phyloP scores from a whole-genome alignment of 1,140 invertebrate genomes.

The Telenomus remus region DNA sequence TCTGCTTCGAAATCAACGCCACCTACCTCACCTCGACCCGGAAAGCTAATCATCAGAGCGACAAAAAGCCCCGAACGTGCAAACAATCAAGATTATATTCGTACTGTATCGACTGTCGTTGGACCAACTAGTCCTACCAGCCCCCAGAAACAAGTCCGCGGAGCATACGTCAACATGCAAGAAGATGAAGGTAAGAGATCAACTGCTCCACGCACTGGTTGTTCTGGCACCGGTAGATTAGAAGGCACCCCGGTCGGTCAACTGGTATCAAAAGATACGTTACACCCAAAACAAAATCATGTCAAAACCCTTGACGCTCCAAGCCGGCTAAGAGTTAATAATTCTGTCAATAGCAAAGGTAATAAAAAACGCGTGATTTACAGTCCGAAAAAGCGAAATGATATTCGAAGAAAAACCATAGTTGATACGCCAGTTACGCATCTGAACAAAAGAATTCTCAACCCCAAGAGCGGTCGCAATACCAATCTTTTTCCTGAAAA shows the following conservation, averaged over 20 bases:
- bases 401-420: constrained; percentile 6
- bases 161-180: constrained; percentile 84
- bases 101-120: constrained; percentile 78
- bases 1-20: constrained; percentile 68
- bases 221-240: constrained; percentile 67
- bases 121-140: constrained; percentile 75
- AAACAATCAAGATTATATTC: constrained; percentile 78
- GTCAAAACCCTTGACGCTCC: not conserved
- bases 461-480: constrained; percentile 20
- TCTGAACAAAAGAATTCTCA: constrained; percentile 16
- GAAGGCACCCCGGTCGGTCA: constrained; percentile 55
- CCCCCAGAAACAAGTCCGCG: constrained; percentile 72
- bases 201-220: constrained; percentile 72
- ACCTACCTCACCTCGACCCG: constrained; percentile 71
- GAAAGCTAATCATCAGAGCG: constrained; percentile 81
- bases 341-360: not conserved
- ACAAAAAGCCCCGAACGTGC: constrained; percentile 76
- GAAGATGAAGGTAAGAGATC: constrained; percentile 80
- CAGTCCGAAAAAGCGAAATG: constrained; percentile 25
- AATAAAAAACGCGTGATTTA: constrained; percentile 28
- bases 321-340: constrained; percentile 4
- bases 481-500: constrained; percentile 56
- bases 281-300: constrained; percentile 33
- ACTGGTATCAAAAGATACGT: constrained; percentile 31
- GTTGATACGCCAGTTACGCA: constrained; percentile 35